phyloP scores from a whole-genome alignment of 2,797 vertebrate species.

The Ctenopoma kingsleyae region DNA sequence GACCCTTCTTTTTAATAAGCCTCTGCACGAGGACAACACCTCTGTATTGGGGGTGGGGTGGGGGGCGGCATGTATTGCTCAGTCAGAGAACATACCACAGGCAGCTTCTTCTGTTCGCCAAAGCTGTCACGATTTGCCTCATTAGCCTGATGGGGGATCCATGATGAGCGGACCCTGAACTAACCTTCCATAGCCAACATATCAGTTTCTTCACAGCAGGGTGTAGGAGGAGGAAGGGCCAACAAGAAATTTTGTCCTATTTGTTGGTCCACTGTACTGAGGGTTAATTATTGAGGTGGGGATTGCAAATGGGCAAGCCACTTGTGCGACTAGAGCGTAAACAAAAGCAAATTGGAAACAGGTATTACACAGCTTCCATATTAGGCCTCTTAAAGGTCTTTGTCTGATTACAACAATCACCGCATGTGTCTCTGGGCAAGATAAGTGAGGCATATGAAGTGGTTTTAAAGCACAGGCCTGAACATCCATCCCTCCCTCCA shows the following conservation, averaged over 20 bases:
- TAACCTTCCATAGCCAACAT: slow-evolving; percentile 67
- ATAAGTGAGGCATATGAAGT: slow-evolving; percentile 73
- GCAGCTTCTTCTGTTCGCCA: slow-evolving; percentile 51
- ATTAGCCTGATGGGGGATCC: slow-evolving; percentile 80
- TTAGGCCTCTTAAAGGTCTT: slow-evolving; percentile 59
- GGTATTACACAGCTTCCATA: slow-evolving; percentile 70
- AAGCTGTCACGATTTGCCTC: slow-evolving; percentile 69
- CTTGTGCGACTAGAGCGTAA: slow-evolving; percentile 72
- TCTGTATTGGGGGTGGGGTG: slow-evolving; percentile 16
- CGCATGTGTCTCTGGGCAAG: slow-evolving; percentile 53
- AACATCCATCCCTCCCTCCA: slow-evolving; percentile 66
- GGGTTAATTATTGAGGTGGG: slow-evolving; percentile 75
- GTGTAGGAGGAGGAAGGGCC: slow-evolving; percentile 39
- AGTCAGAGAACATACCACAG: slow-evolving; percentile 64
- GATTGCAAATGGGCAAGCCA: slow-evolving; percentile 66
- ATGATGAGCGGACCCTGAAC: slow-evolving; percentile 56
- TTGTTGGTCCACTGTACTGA: slow-evolving; percentile 35
- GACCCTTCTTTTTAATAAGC: slow-evolving; percentile 45
- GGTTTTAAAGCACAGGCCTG: slow-evolving; percentile 78
- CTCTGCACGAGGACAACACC: slow-evolving; percentile 8
- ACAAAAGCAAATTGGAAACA: slow-evolving; percentile 78
- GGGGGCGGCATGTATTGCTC: slow-evolving; percentile 33
- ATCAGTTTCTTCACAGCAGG: slow-evolving; percentile 73
- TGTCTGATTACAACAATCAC: slow-evolving; percentile 81
- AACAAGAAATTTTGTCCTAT: slow-evolving; percentile 33